These are phyloP conservation scores for Tetropium fuscum DNA, from an alignment of 2,888 invertebrate species.

Conservation along the genomic window DNA sequence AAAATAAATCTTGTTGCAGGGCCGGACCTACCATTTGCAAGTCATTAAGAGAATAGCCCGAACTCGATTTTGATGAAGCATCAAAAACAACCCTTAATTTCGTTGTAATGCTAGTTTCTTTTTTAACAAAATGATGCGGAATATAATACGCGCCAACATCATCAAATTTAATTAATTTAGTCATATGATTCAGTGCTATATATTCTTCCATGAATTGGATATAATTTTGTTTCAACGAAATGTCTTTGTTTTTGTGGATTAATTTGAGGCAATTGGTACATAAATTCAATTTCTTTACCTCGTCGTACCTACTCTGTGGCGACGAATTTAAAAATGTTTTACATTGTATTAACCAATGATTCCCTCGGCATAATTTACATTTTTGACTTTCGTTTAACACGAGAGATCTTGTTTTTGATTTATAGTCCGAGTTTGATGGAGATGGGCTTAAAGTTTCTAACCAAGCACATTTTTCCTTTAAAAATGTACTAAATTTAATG, in stretches of 20 bases:
- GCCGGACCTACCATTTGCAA: slow-evolving; percentile 33
- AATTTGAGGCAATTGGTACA: neutral
- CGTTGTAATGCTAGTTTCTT: slow-evolving; percentile 43
- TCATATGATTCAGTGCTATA: slow-evolving; percentile 30
- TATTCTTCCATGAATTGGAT: slow-evolving; percentile 39
- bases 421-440: neutral
- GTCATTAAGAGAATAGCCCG: neutral
- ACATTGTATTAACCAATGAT: neutral
- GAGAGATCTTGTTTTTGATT: neutral
- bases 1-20: slow-evolving; percentile 44
- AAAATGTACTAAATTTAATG: neutral
- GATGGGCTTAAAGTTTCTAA: neutral
- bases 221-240: slow-evolving; percentile 13
- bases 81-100: slow-evolving; percentile 22
- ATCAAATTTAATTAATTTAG: slow-evolving; percentile 1
- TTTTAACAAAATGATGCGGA: slow-evolving; percentile 50
- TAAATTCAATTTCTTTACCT: neutral
- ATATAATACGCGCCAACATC: slow-evolving; percentile 32
- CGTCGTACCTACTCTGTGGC: neutral
- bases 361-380: neutral
- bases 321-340: neutral
- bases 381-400: neutral
- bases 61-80: neutral
- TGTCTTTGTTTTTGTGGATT: neutral
- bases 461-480: slow-evolving; percentile 1